Evolutionary conservation across 2,888 invertebrate genomes (phyloP), one percentile per base, ranked within the genome.

Genomic region (Resseliella maxima): DNA sequence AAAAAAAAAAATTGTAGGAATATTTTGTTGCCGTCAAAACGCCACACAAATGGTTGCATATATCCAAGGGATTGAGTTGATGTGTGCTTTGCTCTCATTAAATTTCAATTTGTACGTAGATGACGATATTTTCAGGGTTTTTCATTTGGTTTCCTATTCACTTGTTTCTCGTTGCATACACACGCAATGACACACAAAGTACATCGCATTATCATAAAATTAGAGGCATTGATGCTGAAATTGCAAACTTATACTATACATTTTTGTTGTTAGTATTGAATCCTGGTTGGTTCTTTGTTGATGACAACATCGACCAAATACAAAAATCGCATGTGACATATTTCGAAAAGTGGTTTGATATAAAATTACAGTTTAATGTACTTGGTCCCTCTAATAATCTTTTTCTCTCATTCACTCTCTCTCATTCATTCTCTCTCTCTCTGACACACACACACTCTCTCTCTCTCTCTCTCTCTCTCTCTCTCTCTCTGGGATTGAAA

Each of bases 11-110:
- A 38, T n/a, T n/a, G n/a, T n/a, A n/a, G n/a, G n/a, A n/a, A n/a
- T n/a, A n/a, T n/a, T n/a, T n/a, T n/a, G n/a, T n/a, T 72, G 83
- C 38, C 83, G 8, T 83, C 38, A 36, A 36, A 81, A n/a, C 3
- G 27, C 6, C 1, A 10, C 35, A 31, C 83, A 83, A 36, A 83
- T 38, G 15, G 15, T 12, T 38, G 38, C 5, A 38, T 6, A 38
- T 83, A 83, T n/a, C 12, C 38, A 38, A 83, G 83, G 83, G 83
- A 83, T 83, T 83, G 83, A 83, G 8, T 83, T 83, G 83, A 83
- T 83, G 38, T 15, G 36, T 12, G 72, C 31, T n/a, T 72, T 72
- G n/a, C 83, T 83, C 83, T 83, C 83, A 83, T 83, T 38, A 83
- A 1, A 83, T 83, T 83, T 38, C 83, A 83, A 83, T 83, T 83